Conservation (phyloP, 2,797 vertebrate species). For the Sitta carolinensis region DNA sequence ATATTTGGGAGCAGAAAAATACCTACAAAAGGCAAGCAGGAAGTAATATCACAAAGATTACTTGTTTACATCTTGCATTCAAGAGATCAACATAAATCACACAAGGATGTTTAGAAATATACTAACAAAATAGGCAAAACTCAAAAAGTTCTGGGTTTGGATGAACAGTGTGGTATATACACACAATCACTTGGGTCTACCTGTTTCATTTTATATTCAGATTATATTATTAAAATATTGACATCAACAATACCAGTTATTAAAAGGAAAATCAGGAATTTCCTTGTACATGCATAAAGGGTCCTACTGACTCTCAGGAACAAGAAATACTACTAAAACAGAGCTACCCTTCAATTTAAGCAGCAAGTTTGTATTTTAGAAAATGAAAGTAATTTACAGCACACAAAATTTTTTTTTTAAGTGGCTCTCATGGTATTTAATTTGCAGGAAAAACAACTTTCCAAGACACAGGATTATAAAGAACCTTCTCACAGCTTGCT, state of each 20-base stretch:
- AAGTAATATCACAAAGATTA: not conserved
- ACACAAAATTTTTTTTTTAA: not conserved
- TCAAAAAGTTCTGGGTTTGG: not conserved
- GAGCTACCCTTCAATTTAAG: not conserved
- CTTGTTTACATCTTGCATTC: not conserved
- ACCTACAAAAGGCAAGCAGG: not conserved
- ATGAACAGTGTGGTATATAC: not conserved
- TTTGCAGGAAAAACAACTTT: not conserved
- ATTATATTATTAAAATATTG: not conserved
- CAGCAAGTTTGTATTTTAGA: not conserved
- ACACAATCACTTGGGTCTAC: not conserved
- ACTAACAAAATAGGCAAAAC: not conserved
- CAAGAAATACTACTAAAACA: not conserved
- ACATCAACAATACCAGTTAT: fast-evolving
- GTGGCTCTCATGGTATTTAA: not conserved
- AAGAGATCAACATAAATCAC: not conserved
- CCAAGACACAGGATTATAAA: not conserved
- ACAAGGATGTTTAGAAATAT: not conserved
- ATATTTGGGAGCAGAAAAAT: not conserved
- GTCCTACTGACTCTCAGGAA: not conserved
- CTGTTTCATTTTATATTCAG: not conserved
- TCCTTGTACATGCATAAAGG: not conserved
- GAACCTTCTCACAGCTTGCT: not conserved
- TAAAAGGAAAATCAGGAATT: not conserved
- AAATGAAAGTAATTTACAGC: not conserved